These are phyloP conservation scores for Catocala sponsa DNA, from an alignment of 2,888 invertebrate species.

Conservation along the genomic window DNA sequence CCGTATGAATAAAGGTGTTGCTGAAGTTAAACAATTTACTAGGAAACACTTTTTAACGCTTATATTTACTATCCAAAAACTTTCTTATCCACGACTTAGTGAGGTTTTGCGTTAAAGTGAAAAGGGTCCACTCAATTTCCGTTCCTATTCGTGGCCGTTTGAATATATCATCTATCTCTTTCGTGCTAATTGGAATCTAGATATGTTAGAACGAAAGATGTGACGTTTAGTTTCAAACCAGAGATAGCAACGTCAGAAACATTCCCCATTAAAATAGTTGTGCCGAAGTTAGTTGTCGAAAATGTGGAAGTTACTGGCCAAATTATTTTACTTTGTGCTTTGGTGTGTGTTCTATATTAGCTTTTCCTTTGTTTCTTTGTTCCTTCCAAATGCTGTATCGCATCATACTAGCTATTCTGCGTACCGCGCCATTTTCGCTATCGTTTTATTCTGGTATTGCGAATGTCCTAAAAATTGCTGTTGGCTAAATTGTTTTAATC, in stretches of 20 bases:
- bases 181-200: conserved; percentile 38
- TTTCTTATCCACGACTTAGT: conserved; percentile 42
- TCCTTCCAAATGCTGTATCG: conserved; percentile 28
- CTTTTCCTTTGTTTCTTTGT: conserved; percentile 34
- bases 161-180: conserved; percentile 46
- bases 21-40: conserved; percentile 1
- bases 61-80: conserved; percentile 41
- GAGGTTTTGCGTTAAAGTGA: conserved; percentile 57
- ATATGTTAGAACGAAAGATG: conserved; percentile 36
- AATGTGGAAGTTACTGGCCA: conserved; percentile 43
- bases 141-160: conserved; percentile 50
- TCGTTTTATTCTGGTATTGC: background rate
- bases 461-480: background rate
- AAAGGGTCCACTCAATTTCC: conserved; percentile 76
- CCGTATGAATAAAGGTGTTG: background rate
- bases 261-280: conserved; percentile 71
- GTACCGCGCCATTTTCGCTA: conserved; percentile 1
- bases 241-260: conserved; percentile 63
- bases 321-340: conserved; percentile 45
- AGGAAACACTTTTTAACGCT: conserved; percentile 22
- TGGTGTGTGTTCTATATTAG: conserved; percentile 16
- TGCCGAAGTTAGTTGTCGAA: conserved; percentile 46
- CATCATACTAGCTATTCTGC: conserved; percentile 21
- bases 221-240: conserved; percentile 46
- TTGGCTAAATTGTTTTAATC: too few species aligned